Conservation (phyloP, 53 echinoderm and acorn worm genomes). For the Astropecten irregularis region DNA sequence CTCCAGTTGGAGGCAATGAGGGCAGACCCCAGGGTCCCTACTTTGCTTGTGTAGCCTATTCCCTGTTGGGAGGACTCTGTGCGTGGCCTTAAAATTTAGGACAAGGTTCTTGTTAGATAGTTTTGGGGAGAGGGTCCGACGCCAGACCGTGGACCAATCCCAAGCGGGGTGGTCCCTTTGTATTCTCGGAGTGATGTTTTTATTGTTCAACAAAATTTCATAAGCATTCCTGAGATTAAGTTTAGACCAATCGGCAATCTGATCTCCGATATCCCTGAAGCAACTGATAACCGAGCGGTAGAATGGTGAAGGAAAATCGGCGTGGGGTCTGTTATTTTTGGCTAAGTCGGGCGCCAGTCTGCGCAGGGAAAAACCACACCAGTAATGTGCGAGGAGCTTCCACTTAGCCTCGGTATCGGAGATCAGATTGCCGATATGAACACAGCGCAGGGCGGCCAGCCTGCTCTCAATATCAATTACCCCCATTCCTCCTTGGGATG, state of each 20-base stretch:
- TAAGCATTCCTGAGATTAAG: neutral
- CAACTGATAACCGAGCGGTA: neutral
- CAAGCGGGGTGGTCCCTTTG: neutral
- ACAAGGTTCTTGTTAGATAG: neutral
- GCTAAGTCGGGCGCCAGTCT: neutral
- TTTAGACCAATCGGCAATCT: neutral
- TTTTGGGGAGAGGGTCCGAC: neutral
- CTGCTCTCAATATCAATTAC: neutral
- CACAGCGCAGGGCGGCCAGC: neutral
- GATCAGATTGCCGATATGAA: neutral
- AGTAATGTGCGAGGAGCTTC: neutral
- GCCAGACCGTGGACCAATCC: neutral
- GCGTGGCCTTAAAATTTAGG: too few species aligned
- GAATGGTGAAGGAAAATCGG: neutral
- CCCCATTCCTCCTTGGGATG: neutral
- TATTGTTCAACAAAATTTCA: neutral
- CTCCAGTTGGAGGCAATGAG: too few species aligned
- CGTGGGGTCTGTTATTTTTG: neutral
- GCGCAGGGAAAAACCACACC: neutral
- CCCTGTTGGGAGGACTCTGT: too few species aligned
- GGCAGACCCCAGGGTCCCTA: too few species aligned
- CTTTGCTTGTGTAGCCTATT: too few species aligned
- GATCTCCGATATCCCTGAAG: neutral
- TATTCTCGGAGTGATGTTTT: neutral
- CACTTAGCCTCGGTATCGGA: neutral